Base-by-base conservation (phyloP, 2,113 vertebrate species). In the Melierax canorus region DNA sequence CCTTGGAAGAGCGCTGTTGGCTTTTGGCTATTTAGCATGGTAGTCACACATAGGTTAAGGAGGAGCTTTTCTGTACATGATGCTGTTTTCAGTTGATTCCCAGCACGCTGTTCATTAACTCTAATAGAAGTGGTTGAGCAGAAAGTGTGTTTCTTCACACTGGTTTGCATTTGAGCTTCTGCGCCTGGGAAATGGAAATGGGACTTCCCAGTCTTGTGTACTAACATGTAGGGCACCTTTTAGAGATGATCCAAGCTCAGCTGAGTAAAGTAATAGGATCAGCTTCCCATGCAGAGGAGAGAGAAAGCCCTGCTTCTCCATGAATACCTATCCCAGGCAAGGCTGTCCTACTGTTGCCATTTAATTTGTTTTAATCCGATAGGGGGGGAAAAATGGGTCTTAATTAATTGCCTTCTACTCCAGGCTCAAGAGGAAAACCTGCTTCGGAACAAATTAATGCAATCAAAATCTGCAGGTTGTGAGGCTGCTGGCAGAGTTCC, bases 341-440 rank as follows among this genome's bases (percentile, higher is more conserved):
- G 38, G 46, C 50, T 67, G 91, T 84, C 78, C 90, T 93, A 82
- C 76, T 93, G 81, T 83, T 59, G 27, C 81, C 77, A 79, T 94
- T 97, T 96, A 94, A 90, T 97, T 97, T 97, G 38, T 93, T 93
- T 94, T 90, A 96, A 97, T 97, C 88, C 22, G 7, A 73, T 63
- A 12, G 81, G 71, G 91, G 90, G 27, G 17, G 23, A 2, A 7
- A 50, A 79, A 86, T 63, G 62, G 24, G 64, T 97, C 96, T 93
- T 98, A 98, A 98, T 98, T 98, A 98, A 98, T 98, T 98, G 97
- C 93, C 89, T 91, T 96, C 94, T 97, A 92, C 92, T 96, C 84
- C 83, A 83, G 76, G 72, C 96, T 98, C 85, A 80, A 96, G 90
- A 96, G 96, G 94, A 88, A 98, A 97, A 85, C 91, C 53, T 56